These are phyloP conservation scores for Aphelenchoides fujianensis DNA, from an alignment of 1,140 invertebrate genomes.

Conservation along the genomic window DNA sequence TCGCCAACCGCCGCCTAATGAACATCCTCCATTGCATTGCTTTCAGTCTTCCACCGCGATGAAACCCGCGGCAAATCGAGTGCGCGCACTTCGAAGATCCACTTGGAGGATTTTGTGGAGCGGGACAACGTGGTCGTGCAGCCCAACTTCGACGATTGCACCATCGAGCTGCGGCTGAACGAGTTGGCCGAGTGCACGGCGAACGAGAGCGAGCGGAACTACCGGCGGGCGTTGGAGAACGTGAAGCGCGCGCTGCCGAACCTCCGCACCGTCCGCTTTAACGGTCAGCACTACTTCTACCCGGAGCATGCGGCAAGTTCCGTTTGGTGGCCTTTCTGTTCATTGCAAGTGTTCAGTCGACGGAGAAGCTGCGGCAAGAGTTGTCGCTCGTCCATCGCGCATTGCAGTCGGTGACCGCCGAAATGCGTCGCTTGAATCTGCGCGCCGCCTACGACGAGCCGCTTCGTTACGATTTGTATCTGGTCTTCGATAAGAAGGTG, in stretches of 20 bases:
- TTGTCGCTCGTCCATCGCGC: background rate
- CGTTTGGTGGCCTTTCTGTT: background rate
- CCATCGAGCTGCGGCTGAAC: background rate
- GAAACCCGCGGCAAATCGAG: background rate
- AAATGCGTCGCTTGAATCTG: background rate
- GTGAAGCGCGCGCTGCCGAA: background rate
- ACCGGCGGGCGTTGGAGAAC: background rate
- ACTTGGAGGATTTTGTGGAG: slow-evolving; percentile 4
- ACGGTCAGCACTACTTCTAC: slow-evolving; percentile 7
- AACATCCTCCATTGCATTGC: too few relatives aligned
- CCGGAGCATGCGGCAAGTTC: background rate
- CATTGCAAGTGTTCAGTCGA: background rate
- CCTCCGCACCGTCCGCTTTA: background rate
- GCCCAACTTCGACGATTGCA: background rate
- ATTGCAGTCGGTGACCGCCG: background rate
- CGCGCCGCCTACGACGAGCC: background rate
- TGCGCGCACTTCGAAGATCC: slow-evolving; percentile 5
- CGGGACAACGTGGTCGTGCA: slow-evolving; percentile 8
- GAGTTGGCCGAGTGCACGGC: background rate
- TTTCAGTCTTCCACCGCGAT: slow-evolving; percentile 12
- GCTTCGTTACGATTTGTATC: slow-evolving; percentile 5
- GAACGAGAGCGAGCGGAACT: background rate
- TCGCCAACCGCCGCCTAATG: background rate
- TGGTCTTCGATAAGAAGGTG: slow-evolving; percentile 6
- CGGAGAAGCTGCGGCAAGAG: background rate